These are phyloP conservation scores for Melanotaenia trifasciata DNA, from an alignment of 2,797 vertebrate species.

Conservation along the genomic window DNA sequence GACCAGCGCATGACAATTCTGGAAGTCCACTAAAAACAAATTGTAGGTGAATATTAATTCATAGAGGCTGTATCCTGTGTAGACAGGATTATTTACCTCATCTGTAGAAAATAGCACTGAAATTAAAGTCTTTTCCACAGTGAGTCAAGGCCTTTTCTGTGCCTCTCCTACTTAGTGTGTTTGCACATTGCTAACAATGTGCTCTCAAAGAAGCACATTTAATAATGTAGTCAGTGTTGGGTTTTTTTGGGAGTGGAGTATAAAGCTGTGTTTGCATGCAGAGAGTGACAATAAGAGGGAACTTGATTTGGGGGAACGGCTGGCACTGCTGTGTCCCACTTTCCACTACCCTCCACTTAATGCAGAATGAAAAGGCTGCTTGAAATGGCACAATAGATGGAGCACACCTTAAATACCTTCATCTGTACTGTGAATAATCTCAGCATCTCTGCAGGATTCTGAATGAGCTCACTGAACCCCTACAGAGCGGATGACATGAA, in stretches of 20 bases:
- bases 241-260: constrained; percentile 22
- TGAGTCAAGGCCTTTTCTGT: constrained; percentile 49
- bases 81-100: constrained; percentile 69
- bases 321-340: constrained; percentile 51
- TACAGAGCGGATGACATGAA: constrained; percentile 26
- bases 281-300: constrained; percentile 46
- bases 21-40: constrained; percentile 60
- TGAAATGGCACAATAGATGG: constrained; percentile 24
- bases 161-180: constrained; percentile 41
- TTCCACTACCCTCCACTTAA: constrained; percentile 53
- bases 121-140: constrained; percentile 68
- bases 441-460: constrained; percentile 34
- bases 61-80: constrained; percentile 32
- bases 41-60: constrained; percentile 72
- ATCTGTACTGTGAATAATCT: constrained; percentile 52
- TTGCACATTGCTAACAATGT: constrained; percentile 54
- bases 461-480: constrained; percentile 22
- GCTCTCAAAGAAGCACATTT: constrained; percentile 56
- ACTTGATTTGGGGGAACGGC: constrained; percentile 30
- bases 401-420: constrained; percentile 45
- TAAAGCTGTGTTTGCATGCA: constrained; percentile 48
- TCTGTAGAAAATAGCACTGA: constrained; percentile 60
- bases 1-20: constrained; percentile 59
- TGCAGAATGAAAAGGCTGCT: constrained; percentile 44
- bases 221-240: constrained; percentile 60